These are phyloP conservation scores for Pogonus chalceus DNA, from an alignment of 1,140 invertebrate species.

Conservation along the genomic window DNA sequence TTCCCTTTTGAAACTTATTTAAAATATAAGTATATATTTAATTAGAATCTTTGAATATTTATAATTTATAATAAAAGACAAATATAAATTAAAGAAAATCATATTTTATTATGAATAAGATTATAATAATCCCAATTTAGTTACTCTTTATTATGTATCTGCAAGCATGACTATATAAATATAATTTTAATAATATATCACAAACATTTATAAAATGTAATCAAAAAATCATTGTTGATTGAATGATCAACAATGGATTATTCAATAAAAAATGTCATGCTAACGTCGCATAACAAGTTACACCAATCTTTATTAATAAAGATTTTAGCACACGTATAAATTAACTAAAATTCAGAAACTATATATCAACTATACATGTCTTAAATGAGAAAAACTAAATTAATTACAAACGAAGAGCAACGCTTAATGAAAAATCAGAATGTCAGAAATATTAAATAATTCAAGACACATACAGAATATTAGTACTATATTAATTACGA, in stretches of 20 bases:
- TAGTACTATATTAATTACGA: conserved; percentile 38
- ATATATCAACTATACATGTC: conserved; percentile 1
- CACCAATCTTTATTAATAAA: conserved; percentile 1
- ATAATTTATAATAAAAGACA: too few relatives aligned
- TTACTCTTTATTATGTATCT: conserved; percentile 7
- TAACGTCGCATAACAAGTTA: conserved; percentile 10
- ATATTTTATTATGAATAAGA: conserved; percentile 4
- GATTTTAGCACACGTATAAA: neutral
- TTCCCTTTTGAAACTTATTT: too few relatives aligned
- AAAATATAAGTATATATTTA: too few relatives aligned
- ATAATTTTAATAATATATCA: conserved; percentile 6
- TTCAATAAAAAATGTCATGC: conserved; percentile 9
- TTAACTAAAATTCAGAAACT: neutral
- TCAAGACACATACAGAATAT: conserved; percentile 20
- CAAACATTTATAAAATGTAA: conserved; percentile 11
- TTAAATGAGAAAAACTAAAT: conserved; percentile 4
- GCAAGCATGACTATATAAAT: conserved; percentile 10
- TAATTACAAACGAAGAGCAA: conserved; percentile 6
- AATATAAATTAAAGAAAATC: too few relatives aligned
- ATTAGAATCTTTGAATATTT: too few relatives aligned
- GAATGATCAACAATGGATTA: neutral
- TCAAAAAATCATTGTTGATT: neutral
- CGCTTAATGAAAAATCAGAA: conserved; percentile 1
- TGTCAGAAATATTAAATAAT: neutral
- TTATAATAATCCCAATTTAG: conserved; percentile 2